Percentiles rank a stretch among this genome's conserved stretches.
phyloP scores from a whole-genome alignment of 2,113 vertebrate genomes.

The Spermophilus dauricus region DNA sequence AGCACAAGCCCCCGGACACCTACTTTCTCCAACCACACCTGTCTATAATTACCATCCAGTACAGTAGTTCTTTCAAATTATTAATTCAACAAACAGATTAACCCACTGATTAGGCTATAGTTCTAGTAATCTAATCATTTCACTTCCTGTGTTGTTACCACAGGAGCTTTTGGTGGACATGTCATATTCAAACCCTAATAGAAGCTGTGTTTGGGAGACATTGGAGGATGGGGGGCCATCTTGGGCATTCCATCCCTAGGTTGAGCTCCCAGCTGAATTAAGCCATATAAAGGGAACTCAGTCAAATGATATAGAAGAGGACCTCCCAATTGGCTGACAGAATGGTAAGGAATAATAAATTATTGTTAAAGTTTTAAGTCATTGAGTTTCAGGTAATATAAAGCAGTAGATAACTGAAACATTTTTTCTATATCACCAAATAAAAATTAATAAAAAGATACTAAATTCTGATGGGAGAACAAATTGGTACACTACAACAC shows the following conservation, averaged over 20 bases:
- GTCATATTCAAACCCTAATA: no score
- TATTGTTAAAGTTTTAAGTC: background rate
- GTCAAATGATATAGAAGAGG: background rate
- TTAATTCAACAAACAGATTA: no score
- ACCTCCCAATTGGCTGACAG: background rate
- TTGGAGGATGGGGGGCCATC: no score
- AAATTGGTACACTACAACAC: background rate
- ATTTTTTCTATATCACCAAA: background rate
- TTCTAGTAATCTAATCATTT: no score
- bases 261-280: background rate
- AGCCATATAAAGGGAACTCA: background rate
- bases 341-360: background rate
- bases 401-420: background rate
- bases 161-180: no score
- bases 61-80: no score
- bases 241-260: background rate
- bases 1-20: no score
- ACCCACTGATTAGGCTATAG: no score
- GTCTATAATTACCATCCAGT: no score
- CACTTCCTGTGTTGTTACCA: no score
- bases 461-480: background rate
- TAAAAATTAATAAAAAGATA: background rate
- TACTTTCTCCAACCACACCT: no score
- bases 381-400: background rate
- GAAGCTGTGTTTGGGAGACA: no score